Evolutionary conservation across 2,888 invertebrate genomes (phyloP).

Genomic region (Apotomis betuletana): DNA sequence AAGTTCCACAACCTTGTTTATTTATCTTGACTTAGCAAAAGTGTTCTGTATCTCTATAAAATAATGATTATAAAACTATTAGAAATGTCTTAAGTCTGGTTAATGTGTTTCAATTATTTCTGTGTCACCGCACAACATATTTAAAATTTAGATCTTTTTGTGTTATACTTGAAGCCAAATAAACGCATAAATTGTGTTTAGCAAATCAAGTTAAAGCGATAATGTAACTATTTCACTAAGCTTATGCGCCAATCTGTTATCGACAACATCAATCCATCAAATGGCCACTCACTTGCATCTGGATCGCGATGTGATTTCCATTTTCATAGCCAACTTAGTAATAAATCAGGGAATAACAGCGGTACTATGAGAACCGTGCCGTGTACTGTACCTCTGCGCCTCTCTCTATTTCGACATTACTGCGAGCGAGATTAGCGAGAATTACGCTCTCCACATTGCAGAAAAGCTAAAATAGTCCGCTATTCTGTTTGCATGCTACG

Average conservation of each 20-base stretch:
- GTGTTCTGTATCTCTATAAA: too few relatives aligned
- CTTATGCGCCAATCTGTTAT: neutral
- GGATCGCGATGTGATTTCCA: slow-evolving; percentile 19
- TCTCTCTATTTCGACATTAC: slow-evolving; percentile 41
- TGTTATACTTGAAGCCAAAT: too few relatives aligned
- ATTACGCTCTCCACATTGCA: slow-evolving; percentile 38
- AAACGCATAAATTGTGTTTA: too few relatives aligned
- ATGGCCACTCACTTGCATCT: slow-evolving; percentile 10
- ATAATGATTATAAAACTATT: too few relatives aligned
- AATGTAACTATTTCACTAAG: neutral
- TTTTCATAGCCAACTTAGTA: slow-evolving; percentile 19
- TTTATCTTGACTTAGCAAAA: too few relatives aligned
- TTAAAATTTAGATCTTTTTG: too few relatives aligned
- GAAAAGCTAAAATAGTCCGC: slow-evolving; percentile 37
- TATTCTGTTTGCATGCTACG: slow-evolving; percentile 30
- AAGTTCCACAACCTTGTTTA: too few relatives aligned
- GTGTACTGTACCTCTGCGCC: slow-evolving; percentile 22
- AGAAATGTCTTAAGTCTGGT: too few relatives aligned
- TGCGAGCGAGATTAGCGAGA: slow-evolving; percentile 36
- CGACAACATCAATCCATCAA: slow-evolving; percentile 26
- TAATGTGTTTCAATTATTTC: too few relatives aligned
- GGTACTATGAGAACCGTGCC: slow-evolving; percentile 34
- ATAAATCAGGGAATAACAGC: slow-evolving; percentile 29
- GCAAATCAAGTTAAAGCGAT: neutral
- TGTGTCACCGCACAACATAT: too few relatives aligned